These are phyloP conservation scores for Lepidocolaptes lacrymiger DNA, from an alignment of 2,797 vertebrate species.

Conservation along the genomic window DNA sequence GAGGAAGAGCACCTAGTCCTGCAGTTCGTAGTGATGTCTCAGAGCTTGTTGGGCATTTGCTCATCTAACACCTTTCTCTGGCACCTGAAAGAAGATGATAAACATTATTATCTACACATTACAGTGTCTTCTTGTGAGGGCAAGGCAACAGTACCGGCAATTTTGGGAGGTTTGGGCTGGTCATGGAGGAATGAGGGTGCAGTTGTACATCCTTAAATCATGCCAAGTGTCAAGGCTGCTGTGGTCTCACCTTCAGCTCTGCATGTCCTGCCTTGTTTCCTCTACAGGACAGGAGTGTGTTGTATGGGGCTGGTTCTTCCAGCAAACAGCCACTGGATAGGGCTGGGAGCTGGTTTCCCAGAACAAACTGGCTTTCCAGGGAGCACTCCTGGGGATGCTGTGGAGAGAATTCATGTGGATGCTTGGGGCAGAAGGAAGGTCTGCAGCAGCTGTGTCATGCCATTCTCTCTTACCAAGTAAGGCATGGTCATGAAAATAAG, in stretches of 20 bases:
- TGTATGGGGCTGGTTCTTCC: neutral
- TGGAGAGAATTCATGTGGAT: accelerated
- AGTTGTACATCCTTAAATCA: neutral
- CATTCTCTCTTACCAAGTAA: neutral
- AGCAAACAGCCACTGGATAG: accelerated
- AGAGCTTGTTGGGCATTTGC: neutral
- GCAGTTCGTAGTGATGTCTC: neutral
- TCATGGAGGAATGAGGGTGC: neutral
- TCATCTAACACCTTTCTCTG: neutral
- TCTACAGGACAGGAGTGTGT: neutral
- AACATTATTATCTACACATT: neutral
- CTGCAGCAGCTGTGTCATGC: neutral
- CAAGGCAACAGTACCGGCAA: neutral
- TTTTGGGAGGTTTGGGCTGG: neutral
- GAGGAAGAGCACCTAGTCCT: neutral
- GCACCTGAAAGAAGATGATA: neutral
- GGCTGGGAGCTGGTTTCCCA: neutral
- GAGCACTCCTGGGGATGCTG: neutral
- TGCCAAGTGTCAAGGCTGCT: neutral
- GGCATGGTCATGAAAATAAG: neutral
- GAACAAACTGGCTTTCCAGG: neutral
- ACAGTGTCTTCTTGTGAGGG: neutral
- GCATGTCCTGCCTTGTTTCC: neutral
- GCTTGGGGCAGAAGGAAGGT: neutral
- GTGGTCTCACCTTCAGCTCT: neutral